These are phyloP conservation scores for Alviniconcha strummeri DNA, from an alignment of 2,888 invertebrate species.

Conservation along the genomic window DNA sequence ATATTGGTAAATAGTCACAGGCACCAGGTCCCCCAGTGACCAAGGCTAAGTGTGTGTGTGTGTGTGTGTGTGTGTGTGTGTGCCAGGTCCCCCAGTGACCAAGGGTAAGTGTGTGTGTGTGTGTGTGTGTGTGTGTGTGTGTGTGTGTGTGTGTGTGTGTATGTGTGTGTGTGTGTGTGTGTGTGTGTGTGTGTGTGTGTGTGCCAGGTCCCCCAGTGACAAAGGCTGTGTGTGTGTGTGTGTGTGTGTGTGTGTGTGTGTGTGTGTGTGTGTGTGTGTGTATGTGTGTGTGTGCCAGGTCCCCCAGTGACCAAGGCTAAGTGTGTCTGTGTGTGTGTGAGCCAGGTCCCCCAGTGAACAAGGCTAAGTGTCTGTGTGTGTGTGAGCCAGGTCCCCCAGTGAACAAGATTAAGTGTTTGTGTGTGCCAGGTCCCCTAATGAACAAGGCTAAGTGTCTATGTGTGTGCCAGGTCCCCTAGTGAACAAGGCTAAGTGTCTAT, in stretches of 20 bases:
- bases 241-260: neutral
- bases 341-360: constrained; percentile 65
- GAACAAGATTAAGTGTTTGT: constrained; percentile 47
- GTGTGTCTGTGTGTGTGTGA: neutral
- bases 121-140: constrained; percentile 1
- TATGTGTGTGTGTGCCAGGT: constrained; percentile 43
- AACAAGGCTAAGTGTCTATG: constrained; percentile 57
- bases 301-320: constrained; percentile 67
- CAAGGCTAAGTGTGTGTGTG: neutral
- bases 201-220: too few relatives aligned
- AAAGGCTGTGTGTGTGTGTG: neutral
- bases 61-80: constrained; percentile 3
- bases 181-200: neutral
- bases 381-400: constrained; percentile 58
- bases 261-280: neutral
- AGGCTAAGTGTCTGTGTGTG: constrained; percentile 47
- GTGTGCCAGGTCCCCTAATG: constrained; percentile 58
- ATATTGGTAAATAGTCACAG: constrained; percentile 81
- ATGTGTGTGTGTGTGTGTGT: neutral
- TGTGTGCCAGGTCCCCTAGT: constrained; percentile 58
- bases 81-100: too few relatives aligned
- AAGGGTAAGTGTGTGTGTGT: neutral
- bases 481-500: constrained; percentile 57
- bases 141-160: constrained; percentile 6
- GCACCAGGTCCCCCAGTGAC: too few relatives aligned